These are phyloP conservation scores for Orthonyx spaldingii DNA, from an alignment of 2,113 vertebrate genomes.

Conservation along the genomic window DNA sequence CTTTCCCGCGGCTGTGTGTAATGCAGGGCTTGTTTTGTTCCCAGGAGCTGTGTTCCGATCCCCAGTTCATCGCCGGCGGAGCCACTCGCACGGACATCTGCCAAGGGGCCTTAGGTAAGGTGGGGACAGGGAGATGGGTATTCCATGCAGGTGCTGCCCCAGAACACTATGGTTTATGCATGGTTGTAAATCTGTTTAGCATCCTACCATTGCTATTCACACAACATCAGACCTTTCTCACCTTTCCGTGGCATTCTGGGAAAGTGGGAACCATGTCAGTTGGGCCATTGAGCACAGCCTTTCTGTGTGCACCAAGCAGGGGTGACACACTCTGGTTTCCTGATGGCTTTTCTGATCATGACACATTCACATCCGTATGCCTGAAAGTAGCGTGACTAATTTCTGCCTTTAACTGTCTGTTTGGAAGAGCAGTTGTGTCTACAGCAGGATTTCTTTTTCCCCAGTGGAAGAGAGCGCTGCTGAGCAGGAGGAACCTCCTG, in stretches of 20 bases:
- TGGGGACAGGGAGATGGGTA: neutral
- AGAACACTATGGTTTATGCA: neutral
- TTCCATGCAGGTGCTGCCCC: neutral
- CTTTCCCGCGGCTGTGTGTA: rapidly evolving
- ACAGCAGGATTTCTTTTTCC: rapidly evolving
- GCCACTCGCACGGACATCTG: constrained; percentile 56
- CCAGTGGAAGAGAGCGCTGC: neutral
- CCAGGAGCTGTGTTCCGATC: constrained; percentile 54
- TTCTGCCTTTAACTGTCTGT: neutral
- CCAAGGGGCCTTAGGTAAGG: constrained; percentile 55
- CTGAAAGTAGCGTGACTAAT: neutral
- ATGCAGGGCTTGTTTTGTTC: neutral
- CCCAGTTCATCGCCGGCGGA: constrained; percentile 8
- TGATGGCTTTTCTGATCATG: neutral
- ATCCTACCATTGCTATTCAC: rapidly evolving
- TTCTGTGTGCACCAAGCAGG: neutral
- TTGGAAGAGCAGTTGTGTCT: neutral
- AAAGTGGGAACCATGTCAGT: rapidly evolving
- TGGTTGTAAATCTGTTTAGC: neutral
- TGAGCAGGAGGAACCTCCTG: neutral
- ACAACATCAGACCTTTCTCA: neutral
- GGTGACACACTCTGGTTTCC: neutral
- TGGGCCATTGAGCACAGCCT: neutral
- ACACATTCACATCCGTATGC: rapidly evolving
- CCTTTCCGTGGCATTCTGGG: neutral